Evolutionary conservation across 2,113 vertebrate genomes (phyloP).

Genomic region (Paramisgurnus dabryanus): DNA sequence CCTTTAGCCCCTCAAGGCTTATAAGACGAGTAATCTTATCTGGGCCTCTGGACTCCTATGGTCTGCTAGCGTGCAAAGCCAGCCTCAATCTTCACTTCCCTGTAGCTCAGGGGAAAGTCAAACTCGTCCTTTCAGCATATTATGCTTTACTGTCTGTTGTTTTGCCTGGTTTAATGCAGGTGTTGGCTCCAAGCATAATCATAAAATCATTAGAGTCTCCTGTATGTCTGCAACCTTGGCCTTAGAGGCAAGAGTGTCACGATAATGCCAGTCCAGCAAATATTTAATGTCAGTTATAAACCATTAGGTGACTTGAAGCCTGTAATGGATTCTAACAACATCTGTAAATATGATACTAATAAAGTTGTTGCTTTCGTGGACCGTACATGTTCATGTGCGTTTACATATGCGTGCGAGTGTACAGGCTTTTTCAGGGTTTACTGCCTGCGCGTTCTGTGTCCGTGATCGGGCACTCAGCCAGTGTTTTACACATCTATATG

Average conservation of each 20-base stretch:
- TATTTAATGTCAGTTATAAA: constrained; percentile 42
- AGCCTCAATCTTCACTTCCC: constrained; percentile 34
- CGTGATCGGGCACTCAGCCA: constrained; percentile 19
- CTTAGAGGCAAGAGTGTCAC: constrained; percentile 9
- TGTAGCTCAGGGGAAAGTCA: constrained; percentile 7
- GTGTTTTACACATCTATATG: constrained; percentile 31
- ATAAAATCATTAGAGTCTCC: constrained; percentile 47
- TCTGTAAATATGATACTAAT: background rate
- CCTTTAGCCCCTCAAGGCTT: constrained; percentile 24
- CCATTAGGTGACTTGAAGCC: background rate
- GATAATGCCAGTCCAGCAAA: constrained; percentile 14
- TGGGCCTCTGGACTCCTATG: constrained; percentile 48
- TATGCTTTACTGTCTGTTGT: constrained; percentile 28
- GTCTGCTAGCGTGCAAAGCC: constrained; percentile 52
- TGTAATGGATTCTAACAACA: constrained; percentile 5
- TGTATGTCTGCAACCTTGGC: constrained; percentile 37
- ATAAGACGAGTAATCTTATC: constrained; percentile 62
- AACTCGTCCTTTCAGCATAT: constrained; percentile 13
- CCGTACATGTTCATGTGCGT: background rate
- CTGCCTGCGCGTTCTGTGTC: background rate
- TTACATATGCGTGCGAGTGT: background rate
- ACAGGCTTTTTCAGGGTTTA: background rate
- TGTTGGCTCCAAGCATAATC: constrained; percentile 36
- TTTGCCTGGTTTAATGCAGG: constrained; percentile 41
- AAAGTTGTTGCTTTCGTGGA: background rate